Base-by-base conservation (phyloP, 1,140 invertebrate genomes). In the Thereuonema tuberculata region DNA sequence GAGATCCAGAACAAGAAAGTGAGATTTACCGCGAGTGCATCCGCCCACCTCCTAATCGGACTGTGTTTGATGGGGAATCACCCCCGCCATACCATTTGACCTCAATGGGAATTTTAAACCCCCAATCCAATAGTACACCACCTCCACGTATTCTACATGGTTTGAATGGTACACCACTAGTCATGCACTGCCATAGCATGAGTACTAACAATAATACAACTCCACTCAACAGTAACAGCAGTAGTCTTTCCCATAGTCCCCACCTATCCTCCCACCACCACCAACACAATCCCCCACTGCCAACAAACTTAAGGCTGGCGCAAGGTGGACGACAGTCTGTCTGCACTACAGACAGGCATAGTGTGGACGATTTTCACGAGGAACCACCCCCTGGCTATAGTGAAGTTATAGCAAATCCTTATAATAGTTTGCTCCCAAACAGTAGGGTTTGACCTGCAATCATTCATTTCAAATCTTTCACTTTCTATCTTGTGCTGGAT, bases 11-110 rank as follows among this genome's bases (percentile, higher is more conserved):
- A 31, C 70, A 82, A 78, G 78, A 83, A 71, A 79, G 79, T 65
- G 81, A 84, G 69, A 82, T 82, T 57, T 81, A 82, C 70, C 80
- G 82, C 67, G 81, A 82, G 68, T 82, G 81, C 65, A 81, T 86
- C 63, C 76, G 81, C 63, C 80, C 83, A 58, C 83, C 84, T 26
- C 84, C 84, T 21, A 86, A 86, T 66, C 78, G 81, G 66, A 85
- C 82, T 37, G 80, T 84, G 27, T 80, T 80, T 67, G 81, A 84
- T 64, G 79, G 81, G 61, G 81, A 83, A 65, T 80, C 79, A 62
- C 81, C 81, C 54, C 82, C 82, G 27, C 80, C 81, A 12, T 83
- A 82, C 66, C 73, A 80, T 62, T 81, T 80, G 53, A 77, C 75
- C 69, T 81, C 77, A 61, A 75, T 76, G 62, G 74, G 69, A 5